Base-by-base conservation (phyloP, 2,888 invertebrate species). In the Linyphia triangularis region DNA sequence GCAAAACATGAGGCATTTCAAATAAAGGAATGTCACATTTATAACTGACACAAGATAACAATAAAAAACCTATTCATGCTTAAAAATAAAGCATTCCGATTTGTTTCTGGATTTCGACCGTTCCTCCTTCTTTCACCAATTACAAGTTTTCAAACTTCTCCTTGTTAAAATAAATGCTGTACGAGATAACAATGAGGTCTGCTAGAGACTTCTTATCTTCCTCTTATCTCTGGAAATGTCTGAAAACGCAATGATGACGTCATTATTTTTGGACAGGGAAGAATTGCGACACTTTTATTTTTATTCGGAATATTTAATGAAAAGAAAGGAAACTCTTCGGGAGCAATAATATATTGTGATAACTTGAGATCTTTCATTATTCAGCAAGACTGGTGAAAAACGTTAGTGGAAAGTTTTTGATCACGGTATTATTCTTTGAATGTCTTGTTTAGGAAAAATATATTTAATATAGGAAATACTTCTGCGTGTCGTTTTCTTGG, bases 241-340 rank as follows among this genome's bases (percentile, higher is more conserved):
- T 13, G 19, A 69, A 37, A 51, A 51, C 19, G n/a, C 43, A n/a
- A n/a, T 24, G 5, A 10, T 37, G 13, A 24, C 30, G 19, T 51
- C 70, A 70, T 70, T 70, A 70, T 70, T 43, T 70, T 16, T 16
- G 26, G n/a, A 63, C 22, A 70, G 16, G 30, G 33, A 43, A 70
- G 70, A 70, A 70, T 70, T 43, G 40, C 59, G 7, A 19, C 59
- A 57, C 30, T 59, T 73, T 33, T 33, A 33, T 73, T 57, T 57
- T 19, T 22, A 30, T 73, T 73, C 28, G 19, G 30, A 73, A 73
- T 59, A 51, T 73, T 73, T 73, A 73, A 73, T 73, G 73, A 73
- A 73, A 73, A 59, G 57, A 57, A 57, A 59, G 30, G 73, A 73
- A 51, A 59, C 30, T 73, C 30, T 57, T 19, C 6, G 73, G 43